Percentiles rank a stretch among this genome's conserved stretches.
phyloP scores from a whole-genome alignment of 1,140 invertebrate species.

The Limonius californicus region DNA sequence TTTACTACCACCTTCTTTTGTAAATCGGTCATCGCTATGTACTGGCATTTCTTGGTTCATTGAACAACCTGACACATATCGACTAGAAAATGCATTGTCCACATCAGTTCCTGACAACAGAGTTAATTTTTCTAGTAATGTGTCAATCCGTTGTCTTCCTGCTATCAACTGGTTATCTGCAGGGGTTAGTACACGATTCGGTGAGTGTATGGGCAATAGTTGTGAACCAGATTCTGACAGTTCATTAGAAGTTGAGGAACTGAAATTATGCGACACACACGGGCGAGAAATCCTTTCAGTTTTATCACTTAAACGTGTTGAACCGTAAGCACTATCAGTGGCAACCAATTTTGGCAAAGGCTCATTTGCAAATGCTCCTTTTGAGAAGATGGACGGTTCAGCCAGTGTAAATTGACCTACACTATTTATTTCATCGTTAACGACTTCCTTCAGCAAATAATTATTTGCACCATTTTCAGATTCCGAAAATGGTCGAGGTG shows the following conservation, averaged over 20 bases:
- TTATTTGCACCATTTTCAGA: background rate
- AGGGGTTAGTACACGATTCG: background rate
- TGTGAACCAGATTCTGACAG: background rate
- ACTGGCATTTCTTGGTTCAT: background rate
- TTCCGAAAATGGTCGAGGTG: background rate
- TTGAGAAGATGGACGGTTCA: background rate
- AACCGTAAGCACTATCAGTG: conserved; percentile 1
- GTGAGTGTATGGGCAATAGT: background rate
- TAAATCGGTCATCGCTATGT: background rate
- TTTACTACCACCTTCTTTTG: no score
- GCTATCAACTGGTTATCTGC: conserved; percentile 30
- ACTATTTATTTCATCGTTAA: no score
- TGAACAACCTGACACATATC: conserved; percentile 42
- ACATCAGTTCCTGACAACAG: conserved; percentile 28
- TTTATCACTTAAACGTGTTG: background rate
- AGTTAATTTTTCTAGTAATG: conserved; percentile 39
- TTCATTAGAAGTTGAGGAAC: background rate
- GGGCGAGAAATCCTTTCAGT: background rate
- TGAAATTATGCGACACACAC: background rate
- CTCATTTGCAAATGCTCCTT: background rate
- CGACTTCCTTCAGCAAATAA: conserved; percentile 7
- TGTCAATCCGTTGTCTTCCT: conserved; percentile 40
- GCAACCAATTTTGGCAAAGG: background rate
- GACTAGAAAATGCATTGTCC: conserved; percentile 23
- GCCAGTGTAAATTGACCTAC: background rate